phyloP scores from a whole-genome alignment of 2,888 invertebrate genomes.

The Nycteola revayana region DNA sequence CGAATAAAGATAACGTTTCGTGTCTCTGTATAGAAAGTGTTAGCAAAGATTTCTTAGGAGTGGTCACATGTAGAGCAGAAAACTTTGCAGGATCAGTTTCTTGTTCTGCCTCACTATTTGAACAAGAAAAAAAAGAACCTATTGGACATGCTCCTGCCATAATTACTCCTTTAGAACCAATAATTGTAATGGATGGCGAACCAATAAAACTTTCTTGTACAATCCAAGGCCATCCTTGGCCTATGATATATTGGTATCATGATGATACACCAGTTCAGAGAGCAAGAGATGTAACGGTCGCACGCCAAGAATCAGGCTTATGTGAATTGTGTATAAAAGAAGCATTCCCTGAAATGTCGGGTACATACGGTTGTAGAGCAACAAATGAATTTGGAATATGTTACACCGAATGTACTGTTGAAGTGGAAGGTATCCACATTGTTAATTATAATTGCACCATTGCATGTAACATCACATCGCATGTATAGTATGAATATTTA shows the following conservation, averaged over 20 bases:
- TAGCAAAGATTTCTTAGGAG: conserved; percentile 85
- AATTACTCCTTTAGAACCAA: conserved; percentile 86
- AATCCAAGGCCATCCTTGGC: conserved; percentile 89
- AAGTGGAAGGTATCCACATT: conserved; percentile 88
- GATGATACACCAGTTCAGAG: conserved; percentile 86
- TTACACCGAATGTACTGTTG: conserved; percentile 87
- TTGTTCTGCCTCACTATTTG: conserved; percentile 88
- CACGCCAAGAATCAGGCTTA: conserved; percentile 89
- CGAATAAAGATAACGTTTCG: conserved; percentile 88
- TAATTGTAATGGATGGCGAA: conserved; percentile 95
- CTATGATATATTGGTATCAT: conserved; percentile 91
- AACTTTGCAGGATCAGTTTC: conserved; percentile 95
- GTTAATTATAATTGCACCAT: conserved; percentile 49
- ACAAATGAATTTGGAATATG: conserved; percentile 92
- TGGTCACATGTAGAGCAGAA: conserved; percentile 93
- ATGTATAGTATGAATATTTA: conserved; percentile 4
- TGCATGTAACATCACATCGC: conserved; percentile 39
- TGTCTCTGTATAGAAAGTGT: conserved; percentile 89
- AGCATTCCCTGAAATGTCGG: conserved; percentile 95
- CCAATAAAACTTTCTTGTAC: conserved; percentile 88
- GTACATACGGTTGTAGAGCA: conserved; percentile 92
- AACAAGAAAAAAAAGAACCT: conserved; percentile 76
- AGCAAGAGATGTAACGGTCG: conserved; percentile 88
- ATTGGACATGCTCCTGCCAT: conserved; percentile 86
- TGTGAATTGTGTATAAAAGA: conserved; percentile 92